Conservation (phyloP, 1,140 invertebrate species). For the Spodoptera litura region DNA sequence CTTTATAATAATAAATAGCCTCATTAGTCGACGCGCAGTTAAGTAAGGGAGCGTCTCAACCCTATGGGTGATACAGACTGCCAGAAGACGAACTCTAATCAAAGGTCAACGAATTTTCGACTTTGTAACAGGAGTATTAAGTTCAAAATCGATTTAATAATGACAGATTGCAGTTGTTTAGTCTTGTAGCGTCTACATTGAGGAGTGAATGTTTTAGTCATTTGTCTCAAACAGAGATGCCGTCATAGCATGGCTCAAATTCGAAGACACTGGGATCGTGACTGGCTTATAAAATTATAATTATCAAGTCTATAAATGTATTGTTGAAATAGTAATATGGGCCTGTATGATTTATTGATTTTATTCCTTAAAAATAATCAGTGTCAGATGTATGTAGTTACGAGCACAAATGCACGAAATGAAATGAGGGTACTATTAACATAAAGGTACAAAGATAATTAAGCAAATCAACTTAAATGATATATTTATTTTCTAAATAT, state of each 20-base stretch:
- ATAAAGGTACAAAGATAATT: slow-evolving; percentile 21
- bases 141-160: too few species aligned
- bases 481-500: background rate
- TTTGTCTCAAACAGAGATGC: background rate
- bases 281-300: background rate
- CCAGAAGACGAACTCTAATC: too few species aligned
- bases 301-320: background rate
- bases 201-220: too few species aligned
- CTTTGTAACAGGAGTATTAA: too few species aligned
- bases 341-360: too few species aligned
- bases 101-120: too few species aligned
- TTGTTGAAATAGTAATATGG: too few species aligned
- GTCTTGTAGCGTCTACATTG: too few species aligned
- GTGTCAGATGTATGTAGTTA: slow-evolving; percentile 39
- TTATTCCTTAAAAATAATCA: background rate
- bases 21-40: too few species aligned
- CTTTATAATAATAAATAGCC: background rate
- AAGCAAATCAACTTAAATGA: background rate
- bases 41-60: too few species aligned
- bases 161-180: too few species aligned
- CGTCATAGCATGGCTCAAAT: background rate
- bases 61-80: too few species aligned
- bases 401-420: slow-evolving; percentile 44
- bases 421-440: slow-evolving; percentile 41
- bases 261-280: background rate